phyloP scores from a whole-genome alignment of 2,113 vertebrate genomes.

The Crotophaga sulcirostris region DNA sequence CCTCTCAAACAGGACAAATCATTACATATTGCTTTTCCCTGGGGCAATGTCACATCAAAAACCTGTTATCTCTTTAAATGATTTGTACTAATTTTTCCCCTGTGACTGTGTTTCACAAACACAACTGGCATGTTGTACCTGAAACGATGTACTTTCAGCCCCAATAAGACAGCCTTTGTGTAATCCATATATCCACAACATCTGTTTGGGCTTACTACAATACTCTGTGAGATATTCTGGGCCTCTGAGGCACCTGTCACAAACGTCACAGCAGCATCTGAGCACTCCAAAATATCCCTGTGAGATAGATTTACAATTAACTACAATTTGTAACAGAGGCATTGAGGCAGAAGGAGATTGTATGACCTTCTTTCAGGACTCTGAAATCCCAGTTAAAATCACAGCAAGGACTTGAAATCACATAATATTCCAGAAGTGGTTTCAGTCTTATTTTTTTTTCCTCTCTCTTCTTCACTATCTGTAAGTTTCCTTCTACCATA shows the following conservation, averaged over 20 bases:
- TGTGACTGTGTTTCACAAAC: neutral
- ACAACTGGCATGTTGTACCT: neutral
- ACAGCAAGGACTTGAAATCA: neutral
- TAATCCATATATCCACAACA: neutral
- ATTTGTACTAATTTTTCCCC: neutral
- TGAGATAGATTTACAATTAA: neutral
- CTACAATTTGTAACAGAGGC: neutral
- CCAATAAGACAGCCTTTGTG: neutral
- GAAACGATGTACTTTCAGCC: neutral
- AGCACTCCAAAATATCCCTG: neutral
- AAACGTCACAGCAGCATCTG: neutral
- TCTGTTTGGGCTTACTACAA: neutral
- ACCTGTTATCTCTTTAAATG: neutral
- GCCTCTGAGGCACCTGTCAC: neutral
- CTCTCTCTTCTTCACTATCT: neutral
- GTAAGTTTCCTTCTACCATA: neutral
- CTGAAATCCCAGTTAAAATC: neutral
- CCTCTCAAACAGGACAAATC: neutral
- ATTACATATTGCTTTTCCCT: neutral
- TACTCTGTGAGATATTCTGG: neutral
- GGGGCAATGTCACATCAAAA: conserved; percentile 1
- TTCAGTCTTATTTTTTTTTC: neutral
- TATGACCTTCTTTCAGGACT: neutral
- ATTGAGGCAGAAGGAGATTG: neutral
- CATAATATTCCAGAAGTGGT: neutral